Evolutionary conservation across 2,888 invertebrate species (phyloP).

Genomic region (Cephalotes varians): DNA sequence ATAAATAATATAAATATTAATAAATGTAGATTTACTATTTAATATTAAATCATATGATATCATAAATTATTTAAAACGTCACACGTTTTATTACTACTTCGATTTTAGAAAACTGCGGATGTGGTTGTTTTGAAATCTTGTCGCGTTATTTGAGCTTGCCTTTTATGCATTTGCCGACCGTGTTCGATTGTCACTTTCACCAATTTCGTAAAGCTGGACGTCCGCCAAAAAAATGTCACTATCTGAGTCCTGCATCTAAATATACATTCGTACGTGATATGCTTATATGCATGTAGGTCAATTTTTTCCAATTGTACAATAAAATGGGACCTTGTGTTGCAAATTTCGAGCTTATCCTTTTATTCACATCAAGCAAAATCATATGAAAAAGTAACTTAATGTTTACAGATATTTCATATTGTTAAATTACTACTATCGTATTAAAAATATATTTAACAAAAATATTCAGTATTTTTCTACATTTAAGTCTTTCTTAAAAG

Average conservation of each 20-base stretch:
- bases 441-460: slow-evolving; percentile 11
- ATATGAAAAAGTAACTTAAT: neutral
- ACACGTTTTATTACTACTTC: neutral
- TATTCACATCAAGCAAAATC: slow-evolving; percentile 18
- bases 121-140: slow-evolving; percentile 4
- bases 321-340: slow-evolving; percentile 58
- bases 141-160: slow-evolving; percentile 16
- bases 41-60: neutral
- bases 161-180: slow-evolving; percentile 29
- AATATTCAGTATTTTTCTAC: neutral
- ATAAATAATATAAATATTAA: no score
- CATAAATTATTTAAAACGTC: neutral
- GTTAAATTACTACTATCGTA: neutral
- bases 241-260: slow-evolving; percentile 56
- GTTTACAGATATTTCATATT: neutral
- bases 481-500: neutral
- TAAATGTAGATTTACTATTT: no score
- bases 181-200: slow-evolving; percentile 65
- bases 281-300: slow-evolving; percentile 48
- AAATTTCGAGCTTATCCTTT: slow-evolving; percentile 53
- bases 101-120: slow-evolving; percentile 17
- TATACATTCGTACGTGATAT: slow-evolving; percentile 57
- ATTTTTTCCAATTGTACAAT: slow-evolving; percentile 60
- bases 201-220: slow-evolving; percentile 61
- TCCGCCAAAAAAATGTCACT: slow-evolving; percentile 52